Evolutionary conservation across 2,113 vertebrate genomes (phyloP), one percentile per base, ranked within the genome.

Genomic region (Xenopus laevis): DNA sequence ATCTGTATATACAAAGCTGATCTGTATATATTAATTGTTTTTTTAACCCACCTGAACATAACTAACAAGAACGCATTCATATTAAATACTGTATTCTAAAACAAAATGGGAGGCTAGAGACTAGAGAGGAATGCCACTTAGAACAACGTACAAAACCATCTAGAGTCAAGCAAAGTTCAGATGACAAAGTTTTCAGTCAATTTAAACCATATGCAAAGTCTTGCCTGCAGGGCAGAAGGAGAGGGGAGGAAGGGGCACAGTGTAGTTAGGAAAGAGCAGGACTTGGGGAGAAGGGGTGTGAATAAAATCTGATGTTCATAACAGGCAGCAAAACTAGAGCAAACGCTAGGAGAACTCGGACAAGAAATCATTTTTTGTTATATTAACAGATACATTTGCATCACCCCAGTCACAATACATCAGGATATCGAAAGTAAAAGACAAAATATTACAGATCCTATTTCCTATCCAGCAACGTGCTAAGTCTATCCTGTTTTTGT

Each of bases 11-110:
- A 40, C 33, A 40, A 40, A 40, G 33, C 8, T 40, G 2, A 40
- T 7, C 33, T 40, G 33, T 40, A 40, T 40, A 40, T 40, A 40
- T 40, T 40, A 40, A 2, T 3, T 40, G 33, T 7, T 4, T 40
- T 40, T 40, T 40, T 7, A 40, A 40, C 92, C 91, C 89, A 95
- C 94, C 95, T 97, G 79, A 27, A 27, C 23, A 27, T 27, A 40
- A 85, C 86, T 27, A 27, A 86, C 80, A 89, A 75, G 13, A 68
- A 15, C 16, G 33, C 2, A 62, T 27, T 50, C 47, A 50, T 16
- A 50, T 13, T 55, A n/a, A 16, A 55, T 55, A 27, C 23, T 27
- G 23, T 27, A 52, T 61, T 55, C 17, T 61, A 21, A n/a, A 50
- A 57, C 55, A 75, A 75, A 68, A 68, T 52, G 17, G 67, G 65